These are phyloP conservation scores for Anomalospiza imberbis DNA, from an alignment of 2,797 vertebrate genomes.

Conservation along the genomic window DNA sequence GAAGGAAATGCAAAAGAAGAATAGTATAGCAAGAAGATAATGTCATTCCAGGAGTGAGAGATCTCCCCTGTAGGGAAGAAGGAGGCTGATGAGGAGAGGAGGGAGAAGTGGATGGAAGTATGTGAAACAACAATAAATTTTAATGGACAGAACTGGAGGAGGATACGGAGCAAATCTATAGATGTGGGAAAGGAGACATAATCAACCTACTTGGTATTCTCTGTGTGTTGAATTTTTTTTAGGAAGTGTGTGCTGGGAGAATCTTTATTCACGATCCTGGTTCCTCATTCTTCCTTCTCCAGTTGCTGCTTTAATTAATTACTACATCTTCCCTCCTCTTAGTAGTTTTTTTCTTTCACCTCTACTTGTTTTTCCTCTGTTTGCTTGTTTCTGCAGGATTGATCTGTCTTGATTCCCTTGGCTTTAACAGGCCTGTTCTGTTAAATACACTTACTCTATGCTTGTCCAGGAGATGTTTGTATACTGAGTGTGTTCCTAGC, in stretches of 20 bases:
- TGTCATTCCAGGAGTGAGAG: neutral
- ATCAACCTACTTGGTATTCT: slow-evolving; percentile 9
- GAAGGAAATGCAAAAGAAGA: neutral
- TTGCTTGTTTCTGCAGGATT: neutral
- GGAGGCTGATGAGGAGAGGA: neutral
- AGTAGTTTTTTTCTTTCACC: neutral
- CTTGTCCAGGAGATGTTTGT: neutral
- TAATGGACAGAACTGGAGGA: neutral
- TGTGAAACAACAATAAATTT: neutral
- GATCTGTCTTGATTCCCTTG: neutral
- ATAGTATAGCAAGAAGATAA: neutral
- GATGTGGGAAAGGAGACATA: neutral
- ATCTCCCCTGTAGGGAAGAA: neutral
- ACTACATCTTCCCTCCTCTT: neutral
- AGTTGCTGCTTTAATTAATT: slow-evolving; percentile 8
- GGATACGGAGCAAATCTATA: neutral
- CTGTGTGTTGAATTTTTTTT: neutral
- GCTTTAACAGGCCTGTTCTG: neutral
- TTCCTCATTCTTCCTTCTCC: neutral
- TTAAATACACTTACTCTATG: accelerated
- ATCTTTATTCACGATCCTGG: neutral
- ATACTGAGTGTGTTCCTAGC: neutral
- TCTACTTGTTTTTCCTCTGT: neutral
- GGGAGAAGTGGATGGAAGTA: neutral
- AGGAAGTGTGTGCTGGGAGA: neutral